Evolutionary conservation across 1,140 invertebrate species (phyloP), one percentile per base, ranked within the genome.

Genomic region (Trichogramma pretiosum): DNA sequence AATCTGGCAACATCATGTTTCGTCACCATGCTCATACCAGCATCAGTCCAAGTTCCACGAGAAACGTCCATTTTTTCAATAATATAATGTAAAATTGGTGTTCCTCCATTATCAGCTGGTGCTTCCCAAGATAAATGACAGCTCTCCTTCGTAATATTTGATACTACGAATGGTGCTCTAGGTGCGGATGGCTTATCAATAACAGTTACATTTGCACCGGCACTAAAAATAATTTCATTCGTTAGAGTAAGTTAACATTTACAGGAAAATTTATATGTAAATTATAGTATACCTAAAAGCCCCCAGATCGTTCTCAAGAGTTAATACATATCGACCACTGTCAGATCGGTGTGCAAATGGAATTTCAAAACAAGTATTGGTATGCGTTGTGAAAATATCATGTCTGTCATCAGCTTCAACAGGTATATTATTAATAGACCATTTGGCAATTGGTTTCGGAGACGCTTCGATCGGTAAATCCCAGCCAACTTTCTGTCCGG

Each of bases 51-150:
- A 3, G 90, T 93, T 42, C 93, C 93, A 52, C 93, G 78, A 2
- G 89, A 84, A 1, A 93, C 77, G 61, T 98, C 95, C 89, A 96
- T 96, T 72, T 98, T 98, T 65, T 99, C 94, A 46, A 98, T 81
- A 23, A 97, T 76, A 61, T 98, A 99, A 65, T 96, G 92, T n/a
- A 92, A 71, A 60, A 96, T 94, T 11, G 92, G 90, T 43, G 85
- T 88, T 26, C 92, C 93, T 52, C 93, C 93, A 67, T 93, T 89
- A 61, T 93, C 89, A 35, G 82, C 73, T 21, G 93, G 87, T 52
- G 82, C 65, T 59, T 81, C 82, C 91, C 91, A 93, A 24, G 82
- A 73, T 21, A 97, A 65, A 33, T 84, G 82, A 51, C 89, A 91
- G 55, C 88, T 87, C 58, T 97, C 91, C 61, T 93, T 92, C 1